Evolutionary conservation across 2,113 vertebrate species (phyloP), one percentile per base, ranked within the genome.

Genomic region (Nanorana parkeri): DNA sequence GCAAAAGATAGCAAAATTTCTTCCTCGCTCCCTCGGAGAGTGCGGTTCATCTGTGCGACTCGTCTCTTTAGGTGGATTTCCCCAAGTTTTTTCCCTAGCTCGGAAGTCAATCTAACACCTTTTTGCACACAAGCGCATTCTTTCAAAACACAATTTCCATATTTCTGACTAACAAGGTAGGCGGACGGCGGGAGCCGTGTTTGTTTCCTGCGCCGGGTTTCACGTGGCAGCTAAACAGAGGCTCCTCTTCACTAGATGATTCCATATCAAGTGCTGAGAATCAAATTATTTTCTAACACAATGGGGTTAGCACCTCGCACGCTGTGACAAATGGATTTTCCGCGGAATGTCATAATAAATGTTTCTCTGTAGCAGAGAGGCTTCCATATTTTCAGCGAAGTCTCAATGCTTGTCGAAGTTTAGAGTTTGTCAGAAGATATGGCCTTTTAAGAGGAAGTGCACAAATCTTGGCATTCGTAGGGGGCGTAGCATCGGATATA

Each of bases 251-350:
- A 65, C 0, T 0, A 47, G 83, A 85, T 75, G 76, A 85, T 83
- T 87, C 85, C 73, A 64, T 67, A 85, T 78, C 86, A 88, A 88
- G 86, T 83, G 66, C 55, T 54, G 68, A n/a, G 83, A 87, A 88
- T 89, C 84, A 85, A 85, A 86, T 88, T 81, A 84, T 86, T 89
- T 89, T 87, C 72, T 82, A 85, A 68, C 86, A 87, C 78, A 87
- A 86, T 85, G 63, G 76, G 21, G 28, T 87, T 87, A 87, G 47
- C 75, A 85, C 66, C 84, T 89, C 64, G 83, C 29, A 16, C 71
- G 24, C 78, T 85, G 64, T 76, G 54, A 78, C 8, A 24, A 85
- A 79, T 72, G 78, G 19, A 73, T 29, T 83, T 82, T 88, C 75
- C 41, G 26, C 73, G 85, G 77, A 63, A 81, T 84, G 68, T 71